Conservation (phyloP, 2,113 vertebrate species). For the Diglossa brunneiventris region DNA sequence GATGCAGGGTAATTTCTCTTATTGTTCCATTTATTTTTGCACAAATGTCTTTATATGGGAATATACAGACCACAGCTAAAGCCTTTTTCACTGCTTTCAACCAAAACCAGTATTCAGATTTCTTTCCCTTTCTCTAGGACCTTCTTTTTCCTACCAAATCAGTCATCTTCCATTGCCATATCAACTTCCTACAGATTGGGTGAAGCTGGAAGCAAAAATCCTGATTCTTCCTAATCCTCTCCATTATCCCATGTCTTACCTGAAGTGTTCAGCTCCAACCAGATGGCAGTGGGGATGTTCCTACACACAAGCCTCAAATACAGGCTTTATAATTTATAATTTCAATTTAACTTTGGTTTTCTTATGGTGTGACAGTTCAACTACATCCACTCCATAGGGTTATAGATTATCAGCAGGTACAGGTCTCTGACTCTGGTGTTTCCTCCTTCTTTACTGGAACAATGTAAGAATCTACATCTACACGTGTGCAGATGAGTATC, state of each 20-base stretch:
- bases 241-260: background rate
- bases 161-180: background rate
- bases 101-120: background rate
- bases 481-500: accelerated
- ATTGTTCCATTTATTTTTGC: background rate
- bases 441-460: background rate
- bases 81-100: background rate
- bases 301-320: background rate
- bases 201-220: background rate
- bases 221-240: background rate
- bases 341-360: background rate
- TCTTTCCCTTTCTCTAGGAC: background rate
- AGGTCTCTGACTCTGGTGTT: background rate
- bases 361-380: background rate
- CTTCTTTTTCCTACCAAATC: background rate
- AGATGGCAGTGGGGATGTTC: background rate
- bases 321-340: background rate
- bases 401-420: background rate
- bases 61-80: background rate
- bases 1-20: background rate
- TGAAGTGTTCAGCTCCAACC: background rate
- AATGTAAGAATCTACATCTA: background rate
- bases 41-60: background rate
- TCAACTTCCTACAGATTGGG: background rate
- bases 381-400: background rate